Conservation (phyloP, 1,140 invertebrate genomes). For the Pachypeltis micranthus region DNA sequence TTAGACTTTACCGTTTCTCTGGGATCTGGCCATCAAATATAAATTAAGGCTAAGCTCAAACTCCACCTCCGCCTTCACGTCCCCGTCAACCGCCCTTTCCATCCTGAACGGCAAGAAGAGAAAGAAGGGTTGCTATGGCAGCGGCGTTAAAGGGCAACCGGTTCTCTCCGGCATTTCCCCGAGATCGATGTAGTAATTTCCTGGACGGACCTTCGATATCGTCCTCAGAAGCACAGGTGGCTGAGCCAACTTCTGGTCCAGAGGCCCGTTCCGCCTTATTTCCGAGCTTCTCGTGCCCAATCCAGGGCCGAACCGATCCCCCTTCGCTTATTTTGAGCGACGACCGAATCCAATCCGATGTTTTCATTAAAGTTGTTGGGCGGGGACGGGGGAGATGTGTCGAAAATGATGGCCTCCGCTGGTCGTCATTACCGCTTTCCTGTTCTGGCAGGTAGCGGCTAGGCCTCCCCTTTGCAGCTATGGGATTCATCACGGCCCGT, state of each 20-base stretch:
- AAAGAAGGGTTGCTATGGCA: slow-evolving; percentile 7
- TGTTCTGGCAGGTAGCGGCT: not conserved
- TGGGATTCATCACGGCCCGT: no score
- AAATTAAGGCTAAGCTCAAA: not conserved
- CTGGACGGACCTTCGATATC: not conserved
- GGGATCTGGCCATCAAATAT: not conserved
- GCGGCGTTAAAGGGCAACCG: not conserved
- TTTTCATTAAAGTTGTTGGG: not conserved
- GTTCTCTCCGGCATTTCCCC: not conserved
- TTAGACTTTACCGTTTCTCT: no score
- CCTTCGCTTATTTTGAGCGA: not conserved
- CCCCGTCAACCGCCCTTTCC: not conserved
- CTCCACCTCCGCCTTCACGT: no score
- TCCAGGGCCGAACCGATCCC: no score
- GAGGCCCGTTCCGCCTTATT: not conserved
- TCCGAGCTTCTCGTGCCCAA: not conserved
- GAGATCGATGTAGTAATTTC: slow-evolving; percentile 5
- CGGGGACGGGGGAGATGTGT: not conserved
- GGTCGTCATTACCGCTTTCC: not conserved
- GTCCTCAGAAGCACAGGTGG: not conserved
- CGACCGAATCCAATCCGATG: not conserved
- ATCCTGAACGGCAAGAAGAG: not conserved
- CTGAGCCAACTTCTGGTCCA: not conserved
- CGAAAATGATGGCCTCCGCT: not conserved
- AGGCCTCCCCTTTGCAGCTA: no score